Evolutionary conservation across 2,113 vertebrate genomes (phyloP), one percentile per base, ranked within the genome.

Genomic region (Junco hyemalis): DNA sequence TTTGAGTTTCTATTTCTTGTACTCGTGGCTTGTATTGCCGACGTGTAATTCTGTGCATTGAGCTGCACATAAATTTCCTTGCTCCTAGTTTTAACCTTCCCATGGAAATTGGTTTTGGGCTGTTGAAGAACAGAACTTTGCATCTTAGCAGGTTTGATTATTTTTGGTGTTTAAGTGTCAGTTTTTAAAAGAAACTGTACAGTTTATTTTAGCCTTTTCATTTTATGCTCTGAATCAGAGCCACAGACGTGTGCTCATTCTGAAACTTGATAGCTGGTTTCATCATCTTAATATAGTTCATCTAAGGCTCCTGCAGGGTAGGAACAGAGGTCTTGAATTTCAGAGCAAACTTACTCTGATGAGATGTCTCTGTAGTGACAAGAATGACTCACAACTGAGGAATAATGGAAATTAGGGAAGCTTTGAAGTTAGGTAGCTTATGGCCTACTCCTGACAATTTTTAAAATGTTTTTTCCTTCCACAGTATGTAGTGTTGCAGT

Each of bases 191-290:
- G 21, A 45, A 64, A 25, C 44, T 13, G 54, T 40, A 12, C 36
- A 79, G 35, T 45, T 80, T 45, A 11, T 59, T 70, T 61, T 85
- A 56, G 28, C 36, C 7, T 69, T 48, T 54, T 44, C 11, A 13
- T 64, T 81, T 77, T 59, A 7, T 40, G 2, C 48, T 81, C 42
- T 36, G 88, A 50, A 50, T 72, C 38, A 48, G 53, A 63, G 68
- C 38, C 38, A 69, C 42, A 53, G 79, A 18, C 64, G 7, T 59
- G 48, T 83, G 90, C 90, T 88, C n/a, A 4, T 88, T 83, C 60
- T 72, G 93, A 71, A 91, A 91, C 50, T 17, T 36, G 91, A 95
- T 81, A 92, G 77, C 72, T 29, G 60, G 42, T 87, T 71, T 72
- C 69, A 8, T 40, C 28, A 23, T 69, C 22, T 53, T 33, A 82